Conservation (phyloP, 2,797 vertebrate species). For the Xenopus petersii region DNA sequence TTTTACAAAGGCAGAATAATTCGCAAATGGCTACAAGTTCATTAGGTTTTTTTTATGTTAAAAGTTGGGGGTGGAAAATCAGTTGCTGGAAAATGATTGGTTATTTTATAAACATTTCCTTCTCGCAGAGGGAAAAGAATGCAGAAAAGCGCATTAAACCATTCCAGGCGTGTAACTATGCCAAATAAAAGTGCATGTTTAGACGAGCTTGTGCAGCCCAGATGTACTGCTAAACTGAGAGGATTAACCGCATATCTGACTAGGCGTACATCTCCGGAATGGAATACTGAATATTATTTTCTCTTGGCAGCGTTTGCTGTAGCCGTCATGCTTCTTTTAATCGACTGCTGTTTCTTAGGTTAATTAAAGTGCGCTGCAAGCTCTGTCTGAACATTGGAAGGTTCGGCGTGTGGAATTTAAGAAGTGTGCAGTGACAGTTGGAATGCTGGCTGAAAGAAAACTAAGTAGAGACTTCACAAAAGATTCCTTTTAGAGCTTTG, state of each 20-base stretch:
- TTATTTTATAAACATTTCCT: constrained; percentile 43
- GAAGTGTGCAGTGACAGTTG: constrained; percentile 40
- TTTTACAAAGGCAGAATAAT: no score
- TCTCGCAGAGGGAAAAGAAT: constrained; percentile 32
- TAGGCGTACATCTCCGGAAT: constrained; percentile 40
- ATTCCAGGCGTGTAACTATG: constrained; percentile 46
- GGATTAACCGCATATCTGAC: constrained; percentile 44
- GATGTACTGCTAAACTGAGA: constrained; percentile 41
- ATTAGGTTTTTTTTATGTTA: no score
- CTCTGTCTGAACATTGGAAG: constrained; percentile 31
- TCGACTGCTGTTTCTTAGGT: constrained; percentile 36
- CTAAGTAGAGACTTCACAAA: constrained; percentile 26
- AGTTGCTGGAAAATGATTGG: no score
- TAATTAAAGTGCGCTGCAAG: constrained; percentile 49
- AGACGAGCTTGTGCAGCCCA: constrained; percentile 28
- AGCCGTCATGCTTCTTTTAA: constrained; percentile 46
- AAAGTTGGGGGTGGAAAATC: no score
- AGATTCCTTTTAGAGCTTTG: constrained; percentile 33
- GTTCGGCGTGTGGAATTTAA: constrained; percentile 28
- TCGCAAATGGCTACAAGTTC: no score
- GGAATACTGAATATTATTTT: constrained; percentile 45
- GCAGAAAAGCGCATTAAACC: constrained; percentile 48
- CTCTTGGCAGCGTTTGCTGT: constrained; percentile 44
- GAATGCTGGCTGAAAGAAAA: constrained; percentile 6
- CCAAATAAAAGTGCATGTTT: constrained; percentile 45